Conservation (phyloP, 1,140 invertebrate species). For the Drosophila willistoni region DNA sequence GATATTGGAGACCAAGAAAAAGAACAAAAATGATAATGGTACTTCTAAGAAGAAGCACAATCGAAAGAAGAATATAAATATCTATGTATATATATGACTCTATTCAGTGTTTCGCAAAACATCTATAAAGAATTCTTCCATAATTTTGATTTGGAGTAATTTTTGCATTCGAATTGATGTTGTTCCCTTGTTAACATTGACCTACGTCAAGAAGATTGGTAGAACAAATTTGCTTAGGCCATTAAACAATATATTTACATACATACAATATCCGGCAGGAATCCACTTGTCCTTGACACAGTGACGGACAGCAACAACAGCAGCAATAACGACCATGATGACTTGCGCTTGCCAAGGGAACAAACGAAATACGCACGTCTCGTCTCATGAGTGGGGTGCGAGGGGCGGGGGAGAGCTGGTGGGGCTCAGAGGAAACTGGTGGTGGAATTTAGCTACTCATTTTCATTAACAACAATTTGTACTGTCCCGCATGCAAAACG, state of each 20-base stretch:
- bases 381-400: background rate
- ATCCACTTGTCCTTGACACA: constrained; percentile 79
- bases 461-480: constrained; percentile 62
- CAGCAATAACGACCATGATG: constrained; percentile 54
- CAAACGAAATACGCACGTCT: constrained; percentile 1
- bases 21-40: too few relatives aligned
- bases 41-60: too few relatives aligned
- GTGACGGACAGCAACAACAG: constrained; percentile 55
- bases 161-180: background rate
- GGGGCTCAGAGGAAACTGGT: background rate
- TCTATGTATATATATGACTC: too few relatives aligned
- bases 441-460: constrained; percentile 37
- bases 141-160: background rate
- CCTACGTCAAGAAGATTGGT: background rate
- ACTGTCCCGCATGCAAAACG: constrained; percentile 60
- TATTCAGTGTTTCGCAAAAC: too few relatives aligned
- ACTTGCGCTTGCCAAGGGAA: constrained; percentile 64
- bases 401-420: background rate
- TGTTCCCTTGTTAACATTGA: background rate
- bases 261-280: constrained; percentile 28
- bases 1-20: too few relatives aligned
- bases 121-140: too few relatives aligned
- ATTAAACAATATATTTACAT: constrained; percentile 27
- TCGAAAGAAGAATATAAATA: too few relatives aligned
- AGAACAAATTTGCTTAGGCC: constrained; percentile 12